Base-by-base conservation (phyloP, 1,140 invertebrate species). In the Euwallacea similis region DNA sequence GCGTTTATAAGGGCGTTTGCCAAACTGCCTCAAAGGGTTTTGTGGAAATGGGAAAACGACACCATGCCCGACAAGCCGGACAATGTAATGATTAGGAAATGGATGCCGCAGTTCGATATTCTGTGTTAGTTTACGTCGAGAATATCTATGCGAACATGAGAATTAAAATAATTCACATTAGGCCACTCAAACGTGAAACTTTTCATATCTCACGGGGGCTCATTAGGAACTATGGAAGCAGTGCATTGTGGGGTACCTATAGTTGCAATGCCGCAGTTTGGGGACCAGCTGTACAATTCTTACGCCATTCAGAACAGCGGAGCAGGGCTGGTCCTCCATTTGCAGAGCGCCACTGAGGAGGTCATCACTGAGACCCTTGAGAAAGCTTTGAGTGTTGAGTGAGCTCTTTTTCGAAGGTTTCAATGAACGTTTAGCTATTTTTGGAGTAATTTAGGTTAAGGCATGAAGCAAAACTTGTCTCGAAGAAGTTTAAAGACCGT, bases 11-110 rank as follows among this genome's bases (percentile, higher is more conserved):
- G 82, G 11, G 86, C 85, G 0, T 89, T 91, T 67, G 77, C 84
- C 0, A 79, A 84, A 46, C 74, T 91, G 2, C 85, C 87, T 44
- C 86, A 90, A 65, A 83, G 85, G 73, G 87, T 91, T 44, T 82
- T 92, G 59, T 91, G 89, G 90, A 91, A 91, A 83, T 92, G 88
- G 88, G 89, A 91, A 76, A 84, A 84, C 68, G 85, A 89, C 7
- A 66, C 73, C 11, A 75, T 87, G 71, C 78, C 84, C 0, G 80
- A 85, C n/a, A 82, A 88, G 71, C 86, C 88, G 9, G 80, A 85
- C 62, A 92, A 92, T 81, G 83, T 92, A 44, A 84, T 86, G 74
- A 78, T 88, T 7, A 79, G 83, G 11, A 86, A 86, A 75, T 92
- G 90, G 90, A 76, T 90, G 74, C 91, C 90, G 2, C 90, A 92